Evolutionary conservation across 2,113 vertebrate species (phyloP).

Genomic region (Epinephelus moara): DNA sequence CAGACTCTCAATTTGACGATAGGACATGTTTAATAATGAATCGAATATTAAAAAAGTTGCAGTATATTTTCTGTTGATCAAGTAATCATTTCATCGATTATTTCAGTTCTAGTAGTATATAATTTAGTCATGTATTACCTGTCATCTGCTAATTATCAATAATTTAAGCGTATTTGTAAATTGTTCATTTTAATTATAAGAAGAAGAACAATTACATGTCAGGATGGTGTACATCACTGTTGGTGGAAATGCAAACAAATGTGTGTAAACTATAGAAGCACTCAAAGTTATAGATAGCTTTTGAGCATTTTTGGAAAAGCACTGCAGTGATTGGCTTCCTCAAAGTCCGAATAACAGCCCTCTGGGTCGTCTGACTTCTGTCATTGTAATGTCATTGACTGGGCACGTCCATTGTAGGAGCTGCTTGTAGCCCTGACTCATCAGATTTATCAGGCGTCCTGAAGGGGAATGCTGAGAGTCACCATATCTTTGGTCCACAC

Average conservation of each 20-base stretch:
- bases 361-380: not conserved
- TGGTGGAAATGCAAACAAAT: not conserved
- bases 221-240: not conserved
- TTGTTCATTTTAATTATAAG: too few relatives aligned
- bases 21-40: too few relatives aligned
- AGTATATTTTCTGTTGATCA: too few relatives aligned
- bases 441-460: constrained; percentile 26
- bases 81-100: too few relatives aligned
- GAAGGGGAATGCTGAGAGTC: constrained; percentile 44
- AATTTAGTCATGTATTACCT: not conserved
- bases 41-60: too few relatives aligned
- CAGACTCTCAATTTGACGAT: too few relatives aligned
- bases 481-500: constrained; percentile 4
- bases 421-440: constrained; percentile 43
- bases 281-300: not conserved
- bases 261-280: not conserved
- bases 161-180: too few relatives aligned
- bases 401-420: not conserved
- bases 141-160: not conserved
- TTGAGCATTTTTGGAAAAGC: not conserved
- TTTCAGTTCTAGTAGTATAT: not conserved
- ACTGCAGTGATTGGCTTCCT: not conserved
- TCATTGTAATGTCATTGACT: not conserved
- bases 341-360: not conserved
- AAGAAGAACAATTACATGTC: not conserved